Base-by-base conservation (phyloP, 1,140 invertebrate species). In the Laupala kohalensis region DNA sequence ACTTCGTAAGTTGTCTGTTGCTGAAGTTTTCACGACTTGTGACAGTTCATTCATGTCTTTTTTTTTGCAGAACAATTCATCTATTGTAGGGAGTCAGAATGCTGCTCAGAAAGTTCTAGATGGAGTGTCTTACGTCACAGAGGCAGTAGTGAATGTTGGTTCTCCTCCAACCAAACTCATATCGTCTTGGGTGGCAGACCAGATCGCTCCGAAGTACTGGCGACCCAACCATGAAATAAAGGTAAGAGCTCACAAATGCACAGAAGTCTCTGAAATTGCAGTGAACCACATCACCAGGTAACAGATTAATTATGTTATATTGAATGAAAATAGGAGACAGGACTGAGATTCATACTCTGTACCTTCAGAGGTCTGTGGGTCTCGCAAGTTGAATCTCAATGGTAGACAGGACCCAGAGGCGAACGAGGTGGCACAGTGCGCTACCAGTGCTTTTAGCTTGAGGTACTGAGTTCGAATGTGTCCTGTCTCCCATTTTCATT, bases 171-270 rank as follows among this genome's bases (percentile, higher is more conserved):
- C 90, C 2, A 90, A 86, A 77, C 82, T 83, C 0, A 25, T 93
- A 0, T 84, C 85, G 6, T 86, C 89, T 72, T 92, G 90, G 89
- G 84, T 92, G 3, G 87, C 91, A 2, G 91, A 93, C 81, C 86
- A 90, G 77, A 86, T 90, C 71, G 90, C 90, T 19, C 92, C 92
- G 1, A 85, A 85, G 25, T 94, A 94, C 80, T 94, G 92, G 92
- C 84, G 87, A 64, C 89, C 90, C 9, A 94, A 94, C 79, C 81
- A 86, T 73, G 87, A 92, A 77, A 92, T 93, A 69, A 85, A 81
- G 74, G 87, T 89, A 77, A 78, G 75, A 71, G 25, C 15, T 9
- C 37, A 62, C n/a, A n/a, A n/a, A n/a, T n/a, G n/a, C n/a, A n/a
- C n/a, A n/a, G n/a, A n/a, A n/a, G n/a, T n/a, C n/a, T n/a, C n/a